Conservation (phyloP, 2,888 invertebrate genomes). For the Orthosia incerta region DNA sequence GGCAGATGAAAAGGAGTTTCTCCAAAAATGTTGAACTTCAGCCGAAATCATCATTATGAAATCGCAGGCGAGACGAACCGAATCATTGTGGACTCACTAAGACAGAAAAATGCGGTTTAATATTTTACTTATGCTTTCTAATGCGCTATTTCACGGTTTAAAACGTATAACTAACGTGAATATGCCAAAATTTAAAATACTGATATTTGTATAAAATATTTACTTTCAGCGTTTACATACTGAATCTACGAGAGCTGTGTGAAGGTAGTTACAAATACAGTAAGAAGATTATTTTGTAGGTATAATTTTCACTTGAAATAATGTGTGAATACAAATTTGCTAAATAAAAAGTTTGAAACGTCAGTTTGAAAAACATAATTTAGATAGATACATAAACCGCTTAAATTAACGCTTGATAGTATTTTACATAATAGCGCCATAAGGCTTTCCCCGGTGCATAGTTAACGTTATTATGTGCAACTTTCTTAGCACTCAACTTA, state of each 20-base stretch:
- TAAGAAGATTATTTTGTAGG: too few species aligned
- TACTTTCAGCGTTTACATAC: neutral
- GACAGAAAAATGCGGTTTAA: constrained; percentile 49
- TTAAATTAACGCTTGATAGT: constrained; percentile 9
- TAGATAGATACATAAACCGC: neutral
- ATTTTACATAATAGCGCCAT: constrained; percentile 37
- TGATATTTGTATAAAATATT: neutral
- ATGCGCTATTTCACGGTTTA: constrained; percentile 54
- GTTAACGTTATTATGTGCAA: constrained; percentile 40
- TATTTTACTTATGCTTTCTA: constrained; percentile 65
- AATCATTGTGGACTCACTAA: constrained; percentile 45
- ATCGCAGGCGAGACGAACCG: constrained; percentile 64
- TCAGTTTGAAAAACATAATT: constrained; percentile 14
- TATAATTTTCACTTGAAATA: too few species aligned
- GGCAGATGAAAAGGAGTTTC: constrained; percentile 52
- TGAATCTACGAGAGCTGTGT: neutral
- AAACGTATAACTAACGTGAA: constrained; percentile 30
- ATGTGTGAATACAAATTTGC: neutral
- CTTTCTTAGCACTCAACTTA: constrained; percentile 44
- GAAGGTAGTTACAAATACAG: neutral
- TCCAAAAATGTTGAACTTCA: constrained; percentile 53
- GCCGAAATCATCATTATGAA: constrained; percentile 67
- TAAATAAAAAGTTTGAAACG: neutral
- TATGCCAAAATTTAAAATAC: neutral
- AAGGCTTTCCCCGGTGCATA: constrained; percentile 42